Conservation (phyloP, 1,140 invertebrate genomes). For the Pseudomyrmex sp. region DNA sequence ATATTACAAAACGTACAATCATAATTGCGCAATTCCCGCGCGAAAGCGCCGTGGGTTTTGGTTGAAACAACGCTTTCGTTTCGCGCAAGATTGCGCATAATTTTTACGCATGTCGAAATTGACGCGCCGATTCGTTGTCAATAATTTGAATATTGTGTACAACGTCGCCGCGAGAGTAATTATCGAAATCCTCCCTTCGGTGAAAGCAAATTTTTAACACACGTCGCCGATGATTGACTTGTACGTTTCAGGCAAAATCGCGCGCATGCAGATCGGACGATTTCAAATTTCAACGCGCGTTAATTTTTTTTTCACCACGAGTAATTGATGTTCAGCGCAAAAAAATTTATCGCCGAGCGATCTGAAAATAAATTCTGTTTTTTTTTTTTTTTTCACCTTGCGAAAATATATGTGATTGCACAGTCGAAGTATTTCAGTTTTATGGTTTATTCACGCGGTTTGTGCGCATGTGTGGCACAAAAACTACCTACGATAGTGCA, state of each 20-base stretch:
- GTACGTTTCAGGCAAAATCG: constrained; percentile 13
- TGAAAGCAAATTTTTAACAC: constrained; percentile 29
- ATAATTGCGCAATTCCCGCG: background rate
- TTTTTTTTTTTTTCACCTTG: background rate
- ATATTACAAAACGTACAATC: background rate
- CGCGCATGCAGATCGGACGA: background rate
- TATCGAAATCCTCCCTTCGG: background rate
- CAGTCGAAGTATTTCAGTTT: background rate
- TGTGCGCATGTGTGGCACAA: background rate
- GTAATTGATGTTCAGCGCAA: constrained; percentile 13
- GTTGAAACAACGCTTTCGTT: constrained; percentile 6
- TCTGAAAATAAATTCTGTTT: background rate
- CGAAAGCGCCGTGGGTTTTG: constrained; percentile 17
- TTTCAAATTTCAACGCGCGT: constrained; percentile 32
- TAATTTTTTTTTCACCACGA: constrained; percentile 32
- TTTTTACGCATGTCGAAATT: constrained; percentile 1
- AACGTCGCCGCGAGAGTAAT: constrained; percentile 10
- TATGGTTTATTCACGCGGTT: background rate
- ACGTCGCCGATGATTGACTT: constrained; percentile 14
- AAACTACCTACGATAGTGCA: background rate
- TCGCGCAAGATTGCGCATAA: background rate
- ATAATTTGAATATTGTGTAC: constrained; percentile 21
- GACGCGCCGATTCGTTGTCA: constrained; percentile 26
- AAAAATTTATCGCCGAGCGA: constrained; percentile 8
- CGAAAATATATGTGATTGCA: background rate